A percentile compares a stretch with the other conserved stretches of the same genome.
Evolutionary conservation across 1,140 invertebrate genomes (phyloP).

Genomic region (Fopius arisanus): DNA sequence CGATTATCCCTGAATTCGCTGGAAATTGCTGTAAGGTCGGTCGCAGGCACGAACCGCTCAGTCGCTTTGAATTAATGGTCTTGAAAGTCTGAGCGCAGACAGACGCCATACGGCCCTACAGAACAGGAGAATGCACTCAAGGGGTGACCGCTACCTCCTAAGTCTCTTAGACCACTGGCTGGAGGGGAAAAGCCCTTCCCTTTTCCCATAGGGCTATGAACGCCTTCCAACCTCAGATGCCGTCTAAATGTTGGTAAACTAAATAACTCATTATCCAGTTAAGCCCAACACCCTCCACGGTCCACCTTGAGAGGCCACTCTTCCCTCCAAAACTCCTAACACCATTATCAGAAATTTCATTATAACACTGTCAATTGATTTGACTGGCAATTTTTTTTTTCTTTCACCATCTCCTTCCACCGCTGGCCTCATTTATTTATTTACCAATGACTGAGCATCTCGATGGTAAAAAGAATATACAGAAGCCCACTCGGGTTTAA

Average conservation of each 20-base stretch:
- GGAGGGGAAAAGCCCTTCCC: conserved; percentile 30
- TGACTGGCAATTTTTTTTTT: conserved; percentile 15
- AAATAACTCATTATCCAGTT: conserved; percentile 64
- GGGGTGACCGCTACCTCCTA: conserved; percentile 62
- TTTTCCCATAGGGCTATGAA: conserved; percentile 1
- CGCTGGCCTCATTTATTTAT: background rate
- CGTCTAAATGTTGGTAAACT: conserved; percentile 61
- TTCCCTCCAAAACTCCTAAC: conserved; percentile 26
- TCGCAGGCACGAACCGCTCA: background rate
- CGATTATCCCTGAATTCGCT: conserved; percentile 25
- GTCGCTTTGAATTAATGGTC: conserved; percentile 63
- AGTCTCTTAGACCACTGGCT: conserved; percentile 61
- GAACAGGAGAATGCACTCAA: conserved; percentile 66
- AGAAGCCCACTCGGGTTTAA: conserved; percentile 4
- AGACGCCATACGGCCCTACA: conserved; percentile 45
- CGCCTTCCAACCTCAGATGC: conserved; percentile 38
- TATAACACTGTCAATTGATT: background rate
- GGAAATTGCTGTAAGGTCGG: conserved; percentile 24
- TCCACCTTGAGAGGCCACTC: conserved; percentile 32
- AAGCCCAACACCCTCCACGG: conserved; percentile 41
- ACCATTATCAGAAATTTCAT: background rate
- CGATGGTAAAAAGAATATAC: background rate
- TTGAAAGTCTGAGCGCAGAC: conserved; percentile 61
- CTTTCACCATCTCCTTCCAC: background rate
- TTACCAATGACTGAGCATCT: background rate